Evolutionary conservation across 2,113 vertebrate species (phyloP).

Genomic region (Campylomormyrus numenius): DNA sequence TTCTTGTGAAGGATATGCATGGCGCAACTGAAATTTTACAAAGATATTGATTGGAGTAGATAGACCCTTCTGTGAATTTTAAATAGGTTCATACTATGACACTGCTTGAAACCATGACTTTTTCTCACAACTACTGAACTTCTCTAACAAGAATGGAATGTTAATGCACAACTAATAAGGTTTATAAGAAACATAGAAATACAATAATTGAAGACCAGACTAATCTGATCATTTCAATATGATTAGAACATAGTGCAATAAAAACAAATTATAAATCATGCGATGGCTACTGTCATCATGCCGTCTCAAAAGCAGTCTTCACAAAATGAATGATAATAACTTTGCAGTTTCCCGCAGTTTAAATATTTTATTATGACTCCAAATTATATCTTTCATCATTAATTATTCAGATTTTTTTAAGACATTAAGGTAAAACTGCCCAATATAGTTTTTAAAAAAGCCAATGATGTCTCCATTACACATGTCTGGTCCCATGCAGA

Average conservation of each 20-base stretch:
- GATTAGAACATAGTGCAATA: neutral
- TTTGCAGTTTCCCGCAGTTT: neutral
- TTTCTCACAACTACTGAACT: slow-evolving; percentile 56
- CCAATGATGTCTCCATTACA: neutral
- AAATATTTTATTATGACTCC: neutral
- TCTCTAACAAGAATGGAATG: slow-evolving; percentile 39
- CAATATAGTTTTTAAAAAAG: neutral
- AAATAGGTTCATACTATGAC: slow-evolving; percentile 64
- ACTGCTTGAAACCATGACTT: slow-evolving; percentile 66
- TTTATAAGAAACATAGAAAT: neutral
- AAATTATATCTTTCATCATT: neutral
- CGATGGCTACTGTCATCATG: neutral
- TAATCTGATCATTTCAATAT: neutral
- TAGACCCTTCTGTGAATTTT: slow-evolving; percentile 71
- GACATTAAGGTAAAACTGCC: neutral
- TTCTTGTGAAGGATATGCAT: slow-evolving; percentile 71
- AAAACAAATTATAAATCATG: neutral
- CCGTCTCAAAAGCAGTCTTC: neutral
- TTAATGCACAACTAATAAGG: neutral
- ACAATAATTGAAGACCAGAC: neutral
- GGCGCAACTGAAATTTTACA: slow-evolving; percentile 72
- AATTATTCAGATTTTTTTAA: neutral
- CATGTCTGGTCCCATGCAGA: neutral
- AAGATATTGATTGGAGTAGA: slow-evolving; percentile 72
- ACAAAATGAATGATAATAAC: neutral